A percentile compares a stretch with the other conserved stretches of the same genome.
These are phyloP conservation scores for Notiomystis cincta DNA, from an alignment of 2,113 vertebrate genomes.

Conservation along the genomic window DNA sequence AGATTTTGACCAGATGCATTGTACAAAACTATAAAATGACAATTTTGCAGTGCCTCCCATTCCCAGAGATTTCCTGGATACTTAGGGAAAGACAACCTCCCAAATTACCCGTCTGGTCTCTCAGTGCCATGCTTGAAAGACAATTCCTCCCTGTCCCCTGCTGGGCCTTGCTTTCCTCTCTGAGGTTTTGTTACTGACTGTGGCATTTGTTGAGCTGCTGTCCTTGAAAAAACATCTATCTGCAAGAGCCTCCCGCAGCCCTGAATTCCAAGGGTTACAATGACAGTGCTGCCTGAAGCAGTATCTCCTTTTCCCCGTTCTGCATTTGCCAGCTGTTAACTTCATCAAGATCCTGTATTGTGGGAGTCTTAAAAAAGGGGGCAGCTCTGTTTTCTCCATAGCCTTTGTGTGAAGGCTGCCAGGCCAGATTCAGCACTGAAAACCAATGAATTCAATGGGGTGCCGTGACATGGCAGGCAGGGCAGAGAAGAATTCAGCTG, in stretches of 20 bases:
- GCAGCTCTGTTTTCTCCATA: conserved; percentile 32
- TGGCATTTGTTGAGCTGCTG: neutral
- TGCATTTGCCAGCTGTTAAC: conserved; percentile 54
- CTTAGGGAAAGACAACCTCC: neutral
- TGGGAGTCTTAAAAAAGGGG: neutral
- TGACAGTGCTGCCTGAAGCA: neutral
- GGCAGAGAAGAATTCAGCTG: neutral
- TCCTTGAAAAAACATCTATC: neutral
- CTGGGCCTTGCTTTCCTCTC: neutral
- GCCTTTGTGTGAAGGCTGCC: neutral
- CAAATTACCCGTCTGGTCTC: neutral
- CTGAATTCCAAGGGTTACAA: conserved; percentile 54
- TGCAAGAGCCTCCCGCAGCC: neutral
- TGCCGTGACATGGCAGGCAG: neutral
- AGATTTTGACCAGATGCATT: neutral
- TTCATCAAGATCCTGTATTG: conserved; percentile 36
- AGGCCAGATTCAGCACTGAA: neutral
- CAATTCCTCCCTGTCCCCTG: neutral
- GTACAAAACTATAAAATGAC: neutral
- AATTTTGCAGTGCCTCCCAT: neutral
- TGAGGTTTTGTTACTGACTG: neutral
- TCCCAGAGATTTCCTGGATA: neutral
- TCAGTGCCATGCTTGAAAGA: neutral
- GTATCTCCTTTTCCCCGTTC: conserved; percentile 10
- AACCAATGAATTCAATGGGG: neutral